Evolutionary conservation across 2,888 invertebrate species (phyloP).

Genomic region (Belgica antarctica): DNA sequence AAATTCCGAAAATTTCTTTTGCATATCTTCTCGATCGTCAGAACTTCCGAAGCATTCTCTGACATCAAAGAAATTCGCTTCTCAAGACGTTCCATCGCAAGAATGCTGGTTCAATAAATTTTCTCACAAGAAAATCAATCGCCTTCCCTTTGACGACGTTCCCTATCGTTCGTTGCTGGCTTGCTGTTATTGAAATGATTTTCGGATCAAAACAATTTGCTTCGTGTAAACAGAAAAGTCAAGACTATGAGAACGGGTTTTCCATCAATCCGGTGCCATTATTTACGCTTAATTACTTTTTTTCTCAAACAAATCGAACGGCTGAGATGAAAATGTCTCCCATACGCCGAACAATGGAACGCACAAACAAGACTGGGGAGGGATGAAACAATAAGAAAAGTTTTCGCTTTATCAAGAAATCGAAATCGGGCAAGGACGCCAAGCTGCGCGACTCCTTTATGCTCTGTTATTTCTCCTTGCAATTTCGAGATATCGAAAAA

Average conservation of each 20-base stretch:
- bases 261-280: slow-evolving; percentile 3
- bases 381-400: slow-evolving; percentile 31
- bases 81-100: slow-evolving; percentile 22
- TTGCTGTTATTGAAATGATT: slow-evolving; percentile 24
- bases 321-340: slow-evolving; percentile 26
- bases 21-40: slow-evolving; percentile 4
- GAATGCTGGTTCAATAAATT: slow-evolving; percentile 27
- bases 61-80: no score
- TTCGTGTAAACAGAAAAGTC: slow-evolving; percentile 3
- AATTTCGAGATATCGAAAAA: slow-evolving; percentile 22
- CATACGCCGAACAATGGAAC: slow-evolving; percentile 27
- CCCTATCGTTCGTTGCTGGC: neutral
- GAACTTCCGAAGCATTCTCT: neutral
- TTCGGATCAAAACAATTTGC: neutral
- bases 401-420: slow-evolving; percentile 9
- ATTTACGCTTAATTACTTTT: slow-evolving; percentile 40
- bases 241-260: slow-evolving; percentile 29
- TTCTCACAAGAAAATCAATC: slow-evolving; percentile 26
- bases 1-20: slow-evolving; percentile 17
- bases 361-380: slow-evolving; percentile 23
- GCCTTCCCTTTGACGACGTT: neutral
- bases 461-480: slow-evolving; percentile 1
- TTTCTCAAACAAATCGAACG: slow-evolving; percentile 22
- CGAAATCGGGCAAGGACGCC: slow-evolving; percentile 21
- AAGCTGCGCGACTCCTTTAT: slow-evolving; percentile 35